phyloP scores from a whole-genome alignment of 2,888 invertebrate genomes.

The Drosophila incognita region DNA sequence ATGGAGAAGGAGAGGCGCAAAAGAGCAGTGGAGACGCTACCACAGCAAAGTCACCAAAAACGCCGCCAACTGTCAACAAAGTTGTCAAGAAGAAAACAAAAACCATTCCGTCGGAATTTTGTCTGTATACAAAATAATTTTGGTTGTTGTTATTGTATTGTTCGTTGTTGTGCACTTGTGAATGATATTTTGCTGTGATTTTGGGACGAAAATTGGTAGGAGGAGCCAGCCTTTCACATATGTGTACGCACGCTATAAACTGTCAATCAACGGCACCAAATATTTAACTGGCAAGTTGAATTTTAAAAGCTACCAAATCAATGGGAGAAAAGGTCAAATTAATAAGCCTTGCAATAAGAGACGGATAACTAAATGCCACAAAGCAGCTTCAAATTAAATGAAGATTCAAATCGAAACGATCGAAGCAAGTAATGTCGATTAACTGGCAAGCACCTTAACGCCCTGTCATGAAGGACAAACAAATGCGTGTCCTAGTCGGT shows the following conservation, averaged over 20 bases:
- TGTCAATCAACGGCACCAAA: conserved; percentile 16
- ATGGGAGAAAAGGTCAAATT: not conserved
- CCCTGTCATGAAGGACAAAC: not conserved
- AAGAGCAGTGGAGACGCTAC: not conserved
- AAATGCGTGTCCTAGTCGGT: not conserved
- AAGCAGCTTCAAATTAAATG: not conserved
- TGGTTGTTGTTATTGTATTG: conserved; percentile 5
- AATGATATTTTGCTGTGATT: conserved; percentile 22
- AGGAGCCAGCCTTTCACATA: not conserved
- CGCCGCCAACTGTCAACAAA: conserved; percentile 44
- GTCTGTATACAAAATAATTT: conserved; percentile 35
- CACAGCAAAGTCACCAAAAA: conserved; percentile 38
- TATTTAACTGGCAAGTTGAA: not conserved
- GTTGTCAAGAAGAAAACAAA: conserved; percentile 37
- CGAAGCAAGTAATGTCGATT: not conserved
- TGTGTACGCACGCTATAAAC: conserved; percentile 3
- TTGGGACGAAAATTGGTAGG: not conserved
- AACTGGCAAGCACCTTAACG: not conserved
- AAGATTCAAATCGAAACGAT: not conserved
- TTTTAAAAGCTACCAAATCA: not conserved
- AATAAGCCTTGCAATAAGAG: not conserved
- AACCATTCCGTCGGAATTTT: conserved; percentile 37
- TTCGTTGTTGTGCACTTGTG: conserved; percentile 18
- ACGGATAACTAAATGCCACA: not conserved
- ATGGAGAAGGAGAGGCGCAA: not conserved